These are phyloP conservation scores for Felis catus DNA, from an alignment of 2,113 vertebrate genomes.

Conservation along the genomic window DNA sequence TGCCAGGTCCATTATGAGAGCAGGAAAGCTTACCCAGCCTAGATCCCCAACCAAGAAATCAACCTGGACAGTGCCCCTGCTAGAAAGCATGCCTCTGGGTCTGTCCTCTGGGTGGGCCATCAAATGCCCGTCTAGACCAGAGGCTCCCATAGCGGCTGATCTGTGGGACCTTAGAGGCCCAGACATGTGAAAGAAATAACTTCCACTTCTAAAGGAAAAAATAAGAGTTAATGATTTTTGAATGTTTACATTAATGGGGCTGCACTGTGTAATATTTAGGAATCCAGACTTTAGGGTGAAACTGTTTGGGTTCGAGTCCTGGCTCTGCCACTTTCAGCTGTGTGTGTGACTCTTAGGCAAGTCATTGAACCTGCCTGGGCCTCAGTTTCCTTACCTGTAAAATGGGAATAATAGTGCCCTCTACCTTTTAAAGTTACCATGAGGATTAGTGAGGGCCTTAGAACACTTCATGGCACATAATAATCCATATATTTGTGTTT, in stretches of 20 bases:
- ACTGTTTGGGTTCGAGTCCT: neutral
- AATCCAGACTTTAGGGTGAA: conserved; percentile 22
- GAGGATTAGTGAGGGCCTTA: neutral
- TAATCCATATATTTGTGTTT: neutral
- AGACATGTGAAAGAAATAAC: neutral
- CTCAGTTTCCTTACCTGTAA: neutral
- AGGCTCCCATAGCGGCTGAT: neutral
- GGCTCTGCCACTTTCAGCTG: neutral
- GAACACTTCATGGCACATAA: neutral
- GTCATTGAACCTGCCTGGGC: neutral
- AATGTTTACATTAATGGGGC: conserved; percentile 30
- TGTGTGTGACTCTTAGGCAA: neutral
- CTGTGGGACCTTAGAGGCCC: neutral
- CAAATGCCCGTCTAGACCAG: neutral
- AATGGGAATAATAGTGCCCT: neutral
- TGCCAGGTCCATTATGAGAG: conserved; percentile 55
- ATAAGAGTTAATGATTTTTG: neutral
- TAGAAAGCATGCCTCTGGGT: neutral
- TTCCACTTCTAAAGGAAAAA: neutral
- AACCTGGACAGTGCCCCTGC: neutral
- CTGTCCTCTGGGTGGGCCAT: neutral
- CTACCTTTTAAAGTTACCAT: neutral
- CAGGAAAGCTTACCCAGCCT: conserved; percentile 61
- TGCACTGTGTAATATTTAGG: neutral
- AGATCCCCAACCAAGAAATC: conserved; percentile 23